Conservation (phyloP, 2,888 invertebrate species). For the Nomada fucata region DNA sequence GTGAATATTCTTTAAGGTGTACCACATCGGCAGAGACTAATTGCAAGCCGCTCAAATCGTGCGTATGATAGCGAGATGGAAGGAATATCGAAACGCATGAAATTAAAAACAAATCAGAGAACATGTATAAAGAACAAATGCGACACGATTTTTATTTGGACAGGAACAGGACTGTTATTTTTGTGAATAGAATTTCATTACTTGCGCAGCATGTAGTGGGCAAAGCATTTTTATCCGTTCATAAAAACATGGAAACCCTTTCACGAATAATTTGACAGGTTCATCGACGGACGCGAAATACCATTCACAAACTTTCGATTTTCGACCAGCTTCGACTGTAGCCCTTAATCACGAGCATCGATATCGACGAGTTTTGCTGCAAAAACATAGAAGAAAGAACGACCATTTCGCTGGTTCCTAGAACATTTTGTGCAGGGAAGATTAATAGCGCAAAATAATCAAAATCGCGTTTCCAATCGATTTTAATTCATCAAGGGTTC, state of each 20-base stretch:
- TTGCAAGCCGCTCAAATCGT: conserved; percentile 20
- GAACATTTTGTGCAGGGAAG: neutral
- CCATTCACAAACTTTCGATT: conserved; percentile 36
- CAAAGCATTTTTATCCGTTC: conserved; percentile 23
- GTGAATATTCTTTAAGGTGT: conserved; percentile 18
- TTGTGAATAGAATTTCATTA: conserved; percentile 13
- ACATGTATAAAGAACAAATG: conserved; percentile 7
- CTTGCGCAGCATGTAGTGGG: conserved; percentile 1
- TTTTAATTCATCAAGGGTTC: conserved; percentile 45
- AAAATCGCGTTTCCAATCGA: neutral
- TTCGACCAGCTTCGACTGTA: conserved; percentile 1
- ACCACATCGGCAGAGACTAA: neutral
- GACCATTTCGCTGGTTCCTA: neutral
- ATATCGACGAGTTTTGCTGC: conserved; percentile 15
- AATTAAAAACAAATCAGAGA: neutral
- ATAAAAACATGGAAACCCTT: conserved; percentile 46
- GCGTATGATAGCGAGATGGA: neutral
- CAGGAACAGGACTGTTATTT: conserved; percentile 14
- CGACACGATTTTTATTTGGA: conserved; percentile 20
- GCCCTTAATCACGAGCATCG: conserved; percentile 15
- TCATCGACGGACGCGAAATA: conserved; percentile 35
- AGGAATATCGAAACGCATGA: conserved; percentile 25
- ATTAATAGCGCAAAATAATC: conserved; percentile 28
- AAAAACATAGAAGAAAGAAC: too few relatives aligned
- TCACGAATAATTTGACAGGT: conserved; percentile 45